Evolutionary conservation across 1,140 invertebrate species (phyloP), one percentile per base, ranked within the genome.

Genomic region (Tetramorium parvispinum): DNA sequence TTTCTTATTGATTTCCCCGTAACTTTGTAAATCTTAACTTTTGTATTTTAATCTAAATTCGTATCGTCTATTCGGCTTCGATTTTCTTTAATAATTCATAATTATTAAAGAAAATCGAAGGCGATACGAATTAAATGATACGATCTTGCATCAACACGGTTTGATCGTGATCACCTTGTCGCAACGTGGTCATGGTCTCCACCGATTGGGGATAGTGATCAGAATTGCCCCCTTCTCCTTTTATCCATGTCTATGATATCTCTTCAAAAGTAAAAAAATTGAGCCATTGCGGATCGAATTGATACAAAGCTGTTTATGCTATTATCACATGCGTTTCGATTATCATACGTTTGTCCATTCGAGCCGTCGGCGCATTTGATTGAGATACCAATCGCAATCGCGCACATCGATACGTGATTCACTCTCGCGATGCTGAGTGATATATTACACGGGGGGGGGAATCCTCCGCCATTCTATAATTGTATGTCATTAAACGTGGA

Each of bases 181-280:
- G 91, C 92, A 94, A 94, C 86, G 92, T 93, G 92, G 93, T 93
- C 92, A 93, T 92, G 93, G 93, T 89, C 92, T 91, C 89, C 76
- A 78, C 75, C 66, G 53, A 81, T 85, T 73, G 75, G 81, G 87
- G 85, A 89, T 90, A 88, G 88, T 92, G 89, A 85, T 92, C 91
- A 90, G 90, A 73, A 82, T 81, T 73, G 79, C 51, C 86, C 77
- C 89, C 81, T 18, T 53, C 5, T 16, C 18, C 89, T 93, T 93
- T 93, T 93, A 92, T 88, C 89, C 83, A 61, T 81, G 71, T 85
- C 73, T 88, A 86, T 65, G 51, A 78, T 32, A 57, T 21, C 3
- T 37, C 75, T 66, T 55, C 16, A 53, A n/a, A n/a, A 16, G 51
- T 4, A 8, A 37, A 77, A 77, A 55, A 24, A 32, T 3, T n/a